These are phyloP conservation scores for Podarcis cretensis DNA, from an alignment of 2,113 vertebrate genomes.

Conservation along the genomic window DNA sequence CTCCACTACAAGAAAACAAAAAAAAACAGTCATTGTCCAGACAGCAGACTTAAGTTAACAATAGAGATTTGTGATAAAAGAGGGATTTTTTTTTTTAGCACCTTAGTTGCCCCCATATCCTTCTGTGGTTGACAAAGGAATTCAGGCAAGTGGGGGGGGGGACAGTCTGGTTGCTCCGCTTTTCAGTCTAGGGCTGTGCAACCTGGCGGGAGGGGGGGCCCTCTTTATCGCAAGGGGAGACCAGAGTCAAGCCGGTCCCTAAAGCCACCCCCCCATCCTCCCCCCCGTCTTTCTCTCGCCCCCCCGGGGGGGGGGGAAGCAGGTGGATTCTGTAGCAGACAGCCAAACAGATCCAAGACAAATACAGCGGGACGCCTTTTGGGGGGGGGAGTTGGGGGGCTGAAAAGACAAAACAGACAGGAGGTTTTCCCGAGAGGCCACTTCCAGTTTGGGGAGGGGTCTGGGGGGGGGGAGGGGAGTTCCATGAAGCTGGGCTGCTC, in stretches of 20 bases:
- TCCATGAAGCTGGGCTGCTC: background rate
- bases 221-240: constrained; percentile 68
- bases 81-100: constrained; percentile 84
- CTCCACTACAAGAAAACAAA: constrained; percentile 93
- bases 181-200: constrained; percentile 85
- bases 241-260: constrained; percentile 64
- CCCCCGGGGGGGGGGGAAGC: background rate
- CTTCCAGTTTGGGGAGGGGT: constrained; percentile 26
- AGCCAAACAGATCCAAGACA: constrained; percentile 1
- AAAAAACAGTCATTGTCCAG: constrained; percentile 93
- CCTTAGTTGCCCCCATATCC: constrained; percentile 91
- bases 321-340: constrained; percentile 2
- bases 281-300: background rate
- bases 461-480: background rate
- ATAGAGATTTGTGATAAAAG: constrained; percentile 95
- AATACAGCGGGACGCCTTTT: background rate
- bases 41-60: constrained; percentile 95
- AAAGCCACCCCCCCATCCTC: constrained; percentile 44
- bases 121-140: constrained; percentile 81
- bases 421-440: constrained; percentile 9
- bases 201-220: constrained; percentile 74
- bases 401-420: background rate
- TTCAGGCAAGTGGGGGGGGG: constrained; percentile 62
- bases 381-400: too few species aligned
- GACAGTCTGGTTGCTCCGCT: constrained; percentile 44